Evolutionary conservation across 2,797 vertebrate genomes (phyloP), one percentile per base, ranked within the genome.

Genomic region (Spinus olivaceus): DNA sequence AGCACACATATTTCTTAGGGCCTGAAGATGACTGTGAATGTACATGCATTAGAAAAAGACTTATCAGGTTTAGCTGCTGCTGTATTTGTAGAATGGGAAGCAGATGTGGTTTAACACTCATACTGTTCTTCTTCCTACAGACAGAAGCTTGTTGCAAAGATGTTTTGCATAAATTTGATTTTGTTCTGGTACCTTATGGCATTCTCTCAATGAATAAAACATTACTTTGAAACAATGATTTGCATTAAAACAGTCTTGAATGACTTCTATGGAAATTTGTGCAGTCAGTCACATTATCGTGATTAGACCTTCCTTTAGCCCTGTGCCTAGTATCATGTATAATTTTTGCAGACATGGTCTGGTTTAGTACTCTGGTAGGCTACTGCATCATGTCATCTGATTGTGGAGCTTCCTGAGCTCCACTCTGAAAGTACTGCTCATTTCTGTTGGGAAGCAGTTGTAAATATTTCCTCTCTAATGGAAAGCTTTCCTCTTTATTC

Each of bases 121-220:
- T 13, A 35, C 33, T 84, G 24, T 64, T 73, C 65, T 64, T 73
- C 61, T 74, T 74, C 50, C 42, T 9, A 2, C 53, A 73, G 61
- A 44, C 59, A 92, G 69, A 83, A 65, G 23, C 47, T 60, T 81
- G 32, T 79, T 81, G 71, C 81, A 94, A 53, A 50, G 24, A 25
- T 67, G 54, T 54, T 94, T 94, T 88, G 70, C 73, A 65, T 96
- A 65, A 49, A 72, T 72, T 87, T 81, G 50, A n/a, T 92, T 92
- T 83, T 61, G 8, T 69, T 80, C 22, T 63, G 33, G 27, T 80
- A 46, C 37, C 11, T 0, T 82, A 14, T 57, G 57, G 33, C 12
- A 1, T 66, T 70, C 46, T 44, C 41, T 59, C 16, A 49, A 21
- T 72, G 64, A 79, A 63, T 81, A 59, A 84, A 92, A 44, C 35